Evolutionary conservation across 2,888 invertebrate species (phyloP).

Genomic region (Mactromeris polynyma): DNA sequence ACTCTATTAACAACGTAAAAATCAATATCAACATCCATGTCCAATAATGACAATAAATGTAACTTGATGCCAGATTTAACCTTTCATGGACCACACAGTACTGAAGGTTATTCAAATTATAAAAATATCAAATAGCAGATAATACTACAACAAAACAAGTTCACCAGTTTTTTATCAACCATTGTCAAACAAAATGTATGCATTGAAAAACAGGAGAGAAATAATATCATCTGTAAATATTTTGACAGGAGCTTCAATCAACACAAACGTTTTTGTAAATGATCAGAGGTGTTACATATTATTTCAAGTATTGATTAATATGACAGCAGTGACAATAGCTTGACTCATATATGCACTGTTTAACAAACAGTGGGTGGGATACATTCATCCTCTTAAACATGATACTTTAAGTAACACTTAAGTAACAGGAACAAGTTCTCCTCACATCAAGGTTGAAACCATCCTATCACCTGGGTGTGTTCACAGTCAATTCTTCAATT

Average conservation of each 20-base stretch:
- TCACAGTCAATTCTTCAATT: no score
- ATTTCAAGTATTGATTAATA: not conserved
- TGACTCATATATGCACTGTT: conserved; percentile 8
- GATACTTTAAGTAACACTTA: no score
- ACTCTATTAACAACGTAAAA: no score
- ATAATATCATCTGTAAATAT: not conserved
- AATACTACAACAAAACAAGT: not conserved
- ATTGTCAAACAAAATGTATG: not conserved
- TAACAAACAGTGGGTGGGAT: not conserved
- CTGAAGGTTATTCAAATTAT: not conserved
- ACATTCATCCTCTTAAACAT: not conserved
- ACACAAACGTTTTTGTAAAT: not conserved
- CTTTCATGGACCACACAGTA: not conserved
- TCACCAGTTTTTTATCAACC: not conserved
- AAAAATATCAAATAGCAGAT: not conserved
- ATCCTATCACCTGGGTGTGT: no score
- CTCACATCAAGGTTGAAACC: no score
- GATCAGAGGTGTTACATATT: not conserved
- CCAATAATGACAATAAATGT: not conserved
- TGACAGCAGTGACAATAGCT: not conserved
- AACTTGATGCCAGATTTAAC: not conserved
- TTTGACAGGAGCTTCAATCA: not conserved
- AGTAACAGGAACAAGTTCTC: no score
- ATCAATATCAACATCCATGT: no score
- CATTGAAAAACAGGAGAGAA: not conserved